Base-by-base conservation (phyloP, 2,113 vertebrate genomes). In the Brachypteracias leptosomus region DNA sequence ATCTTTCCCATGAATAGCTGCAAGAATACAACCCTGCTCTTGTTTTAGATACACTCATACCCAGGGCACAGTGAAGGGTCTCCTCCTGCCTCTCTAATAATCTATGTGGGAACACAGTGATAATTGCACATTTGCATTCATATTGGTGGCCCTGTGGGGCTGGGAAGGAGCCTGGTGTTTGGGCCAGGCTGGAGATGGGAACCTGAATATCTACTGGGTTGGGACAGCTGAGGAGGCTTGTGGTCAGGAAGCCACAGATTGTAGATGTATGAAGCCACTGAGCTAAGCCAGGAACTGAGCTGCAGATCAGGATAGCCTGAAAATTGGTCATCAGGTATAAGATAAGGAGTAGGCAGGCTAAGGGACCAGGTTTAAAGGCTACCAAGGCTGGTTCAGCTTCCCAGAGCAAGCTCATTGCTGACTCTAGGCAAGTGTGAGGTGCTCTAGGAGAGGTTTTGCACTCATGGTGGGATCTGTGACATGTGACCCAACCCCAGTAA, bases 401-500 rank as follows among this genome's bases (percentile, higher is more conserved):
- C 28, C 59, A 33, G 66, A n/a, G 19, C 17, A 28, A 26, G 6
- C 18, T 33, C 26, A 4, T 8, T 15, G 24, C 55, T 71, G 36
- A 26, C 26, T 28, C 6, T 22, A 14, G 35, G n/a, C 31, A 21
- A 33, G 15, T 0, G 28, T 19, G 36, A 17, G 21, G 35, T 61
- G 10, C 26, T n/a, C n/a, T n/a, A 24, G 11, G 52, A 51, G 18
- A 52, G 26, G 15, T 62, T 42, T 67, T 42, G 13, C 51, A 17
- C 29, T 79, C 40, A 4, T 80, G 35, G 35, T 84, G 88, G 29
- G 7, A 11, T 28, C 13, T 72, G 42, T 25, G 7, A 3, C 1
- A 2, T 28, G n/a, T 46, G 67, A 46, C 33, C 10, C 19, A 10
- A 3, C 0, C 2, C 4, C 29, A 5, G 21, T 19, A 29, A 31